Base-by-base conservation (phyloP, 1,140 invertebrate genomes). In the Drosophila sturtevanti region DNA sequence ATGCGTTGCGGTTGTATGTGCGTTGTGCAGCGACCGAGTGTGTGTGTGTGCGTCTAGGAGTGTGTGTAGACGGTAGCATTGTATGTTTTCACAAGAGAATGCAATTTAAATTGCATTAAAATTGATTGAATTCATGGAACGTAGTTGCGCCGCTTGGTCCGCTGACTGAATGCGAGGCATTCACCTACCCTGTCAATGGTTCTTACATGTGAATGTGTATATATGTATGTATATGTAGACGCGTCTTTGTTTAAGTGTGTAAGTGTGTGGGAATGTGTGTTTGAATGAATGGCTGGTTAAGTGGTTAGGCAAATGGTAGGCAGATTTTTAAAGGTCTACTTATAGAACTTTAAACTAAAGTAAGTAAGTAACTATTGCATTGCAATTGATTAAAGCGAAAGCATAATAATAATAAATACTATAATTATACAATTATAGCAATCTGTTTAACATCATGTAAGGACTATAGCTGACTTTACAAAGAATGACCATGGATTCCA, bases 41-140 rank as follows among this genome's bases (percentile, higher is more conserved):
- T 31, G 73, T 51, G 44, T 63, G 65, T 51, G 41, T 21, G 1
- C 7, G n/a, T 38, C 1, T 37, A 12, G 11, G 38, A 5, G 38
- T 41, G 72, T 68, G 70, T 79, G 68, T 76, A 76, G 75, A 58
- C 41, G 72, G 62, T 38, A 66, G 78, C 77, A 86, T 86, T 87
- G 84, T 81, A 55, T 87, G 84, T 89, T 89, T 89, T 89, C 84
- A 79, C 82, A 89, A 86, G 82, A 84, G 82, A 87, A 87, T 89
- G 79, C 82, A 87, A 87, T 87, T 87, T 87, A 87, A 89, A 89
- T 87, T 87, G 84, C 84, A 89, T 87, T 87, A 89, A 87, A 89
- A 87, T 89, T 87, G 84, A 87, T 87, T 87, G 84, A 89, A 87
- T 87, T 89, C 82, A 89, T 68, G 84, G 64, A 72, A 72, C 76